A percentile compares a stretch with the other conserved stretches of the same genome.
Conservation (phyloP, 1,140 invertebrate species). For the Calephelis nemesis region DNA sequence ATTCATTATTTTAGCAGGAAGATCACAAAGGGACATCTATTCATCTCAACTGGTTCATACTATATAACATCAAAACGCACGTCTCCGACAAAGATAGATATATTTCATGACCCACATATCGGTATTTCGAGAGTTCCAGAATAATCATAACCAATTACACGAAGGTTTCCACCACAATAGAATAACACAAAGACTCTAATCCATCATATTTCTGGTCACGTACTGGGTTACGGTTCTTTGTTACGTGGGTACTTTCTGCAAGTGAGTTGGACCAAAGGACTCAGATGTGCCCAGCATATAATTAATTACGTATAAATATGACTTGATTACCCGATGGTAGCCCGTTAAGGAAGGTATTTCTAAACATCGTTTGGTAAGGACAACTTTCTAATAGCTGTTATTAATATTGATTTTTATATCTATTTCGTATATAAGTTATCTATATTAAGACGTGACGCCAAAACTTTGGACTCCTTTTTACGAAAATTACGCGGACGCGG, state of each 20-base stretch:
- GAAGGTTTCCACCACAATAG: conserved; percentile 63
- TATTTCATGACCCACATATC: not conserved
- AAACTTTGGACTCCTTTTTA: no score
- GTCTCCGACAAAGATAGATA: no score
- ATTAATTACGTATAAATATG: conserved; percentile 69
- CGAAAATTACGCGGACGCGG: no score
- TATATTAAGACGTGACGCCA: no score
- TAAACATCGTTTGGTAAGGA: conserved; percentile 24
- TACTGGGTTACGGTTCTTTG: conserved; percentile 74
- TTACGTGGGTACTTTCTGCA: conserved; percentile 75
- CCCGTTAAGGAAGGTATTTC: conserved; percentile 27
- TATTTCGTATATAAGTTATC: no score
- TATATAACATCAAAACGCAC: no score
- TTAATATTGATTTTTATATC: not conserved
- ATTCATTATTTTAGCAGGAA: no score
- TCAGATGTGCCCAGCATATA: conserved; percentile 65
- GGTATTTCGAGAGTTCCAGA: conserved; percentile 32
- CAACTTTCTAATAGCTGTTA: conserved; percentile 32
- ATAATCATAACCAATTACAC: conserved; percentile 63
- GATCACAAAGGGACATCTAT: no score
- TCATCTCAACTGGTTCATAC: no score
- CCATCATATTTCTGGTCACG: conserved; percentile 73
- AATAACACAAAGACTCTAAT: conserved; percentile 64
- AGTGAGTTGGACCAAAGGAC: conserved; percentile 69
- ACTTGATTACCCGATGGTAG: conserved; percentile 27